Evolutionary conservation across 2,888 invertebrate genomes (phyloP).

Genomic region (Tetheella fluctuosa): DNA sequence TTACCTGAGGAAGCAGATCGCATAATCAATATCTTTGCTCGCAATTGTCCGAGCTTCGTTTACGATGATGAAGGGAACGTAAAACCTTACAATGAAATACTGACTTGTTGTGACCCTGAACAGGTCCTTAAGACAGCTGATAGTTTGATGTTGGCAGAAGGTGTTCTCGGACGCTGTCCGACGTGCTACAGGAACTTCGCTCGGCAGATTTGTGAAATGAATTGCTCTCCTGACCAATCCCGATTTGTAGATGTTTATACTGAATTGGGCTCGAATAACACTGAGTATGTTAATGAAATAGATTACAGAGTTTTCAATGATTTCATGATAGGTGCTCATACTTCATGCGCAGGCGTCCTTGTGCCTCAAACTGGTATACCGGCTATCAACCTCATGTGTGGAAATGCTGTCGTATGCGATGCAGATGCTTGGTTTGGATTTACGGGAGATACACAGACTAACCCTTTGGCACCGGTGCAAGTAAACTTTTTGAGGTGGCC

Average conservation of each 20-base stretch:
- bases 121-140: conserved; percentile 82
- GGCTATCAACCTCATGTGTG: conserved; percentile 92
- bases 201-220: conserved; percentile 90
- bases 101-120: conserved; percentile 85
- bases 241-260: conserved; percentile 58
- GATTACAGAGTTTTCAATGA: conserved; percentile 81
- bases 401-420: conserved; percentile 86
- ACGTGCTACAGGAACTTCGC: conserved; percentile 91
- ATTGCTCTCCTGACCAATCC: conserved; percentile 90
- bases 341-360: conserved; percentile 91
- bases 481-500: conserved; percentile 82
- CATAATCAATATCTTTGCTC: conserved; percentile 64
- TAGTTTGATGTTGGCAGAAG: conserved; percentile 85
- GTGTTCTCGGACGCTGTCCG: conserved; percentile 91
- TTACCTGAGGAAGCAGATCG: conserved; percentile 58
- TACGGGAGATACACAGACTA: conserved; percentile 82
- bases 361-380: conserved; percentile 89
- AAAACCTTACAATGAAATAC: conserved; percentile 61
- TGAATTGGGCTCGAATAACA: conserved; percentile 36
- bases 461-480: conserved; percentile 85
- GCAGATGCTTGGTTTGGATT: conserved; percentile 86
- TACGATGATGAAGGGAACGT: conserved; percentile 65
- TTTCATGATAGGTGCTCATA: conserved; percentile 87
- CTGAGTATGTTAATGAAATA: conserved; percentile 73
- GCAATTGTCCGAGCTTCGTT: conserved; percentile 86